phyloP scores from a whole-genome alignment of 2,797 vertebrate species.

The Chloroceryle inda region DNA sequence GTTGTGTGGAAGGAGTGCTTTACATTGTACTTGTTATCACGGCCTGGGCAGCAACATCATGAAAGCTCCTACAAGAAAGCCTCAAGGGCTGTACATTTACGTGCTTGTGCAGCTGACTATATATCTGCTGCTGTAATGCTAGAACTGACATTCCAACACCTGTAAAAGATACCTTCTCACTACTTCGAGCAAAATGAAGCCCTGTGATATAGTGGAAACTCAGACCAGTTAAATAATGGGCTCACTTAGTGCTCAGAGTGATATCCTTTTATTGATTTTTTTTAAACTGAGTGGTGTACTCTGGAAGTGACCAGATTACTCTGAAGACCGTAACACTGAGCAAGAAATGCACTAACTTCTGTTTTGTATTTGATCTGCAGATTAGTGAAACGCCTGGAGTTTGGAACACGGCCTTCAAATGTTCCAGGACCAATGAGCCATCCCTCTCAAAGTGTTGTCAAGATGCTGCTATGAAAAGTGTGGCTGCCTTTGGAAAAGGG shows the following conservation, averaged over 20 bases:
- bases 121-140: neutral
- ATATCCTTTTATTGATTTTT: neutral
- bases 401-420: slow-evolving; percentile 84
- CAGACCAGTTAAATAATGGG: neutral
- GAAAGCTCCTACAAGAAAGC: neutral
- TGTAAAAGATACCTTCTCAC: neutral
- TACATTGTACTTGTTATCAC: neutral
- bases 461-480: slow-evolving; percentile 91
- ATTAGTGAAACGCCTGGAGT: slow-evolving; percentile 91
- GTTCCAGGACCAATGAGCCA: slow-evolving; percentile 79
- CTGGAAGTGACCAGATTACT: neutral
- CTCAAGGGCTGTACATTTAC: neutral
- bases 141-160: neutral
- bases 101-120: neutral
- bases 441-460: slow-evolving; percentile 90
- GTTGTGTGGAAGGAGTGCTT: neutral
- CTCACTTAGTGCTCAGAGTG: neutral
- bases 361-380: slow-evolving; percentile 82
- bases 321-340: neutral
- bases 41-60: neutral
- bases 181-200: neutral
- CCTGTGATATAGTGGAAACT: neutral
- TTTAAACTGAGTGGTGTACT: neutral
- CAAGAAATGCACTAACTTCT: neutral
- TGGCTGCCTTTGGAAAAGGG: neutral